Percentiles rank a stretch among this genome's conserved stretches.
Evolutionary conservation across 2,797 vertebrate genomes (phyloP).

Genomic region (Remorina albescens): DNA sequence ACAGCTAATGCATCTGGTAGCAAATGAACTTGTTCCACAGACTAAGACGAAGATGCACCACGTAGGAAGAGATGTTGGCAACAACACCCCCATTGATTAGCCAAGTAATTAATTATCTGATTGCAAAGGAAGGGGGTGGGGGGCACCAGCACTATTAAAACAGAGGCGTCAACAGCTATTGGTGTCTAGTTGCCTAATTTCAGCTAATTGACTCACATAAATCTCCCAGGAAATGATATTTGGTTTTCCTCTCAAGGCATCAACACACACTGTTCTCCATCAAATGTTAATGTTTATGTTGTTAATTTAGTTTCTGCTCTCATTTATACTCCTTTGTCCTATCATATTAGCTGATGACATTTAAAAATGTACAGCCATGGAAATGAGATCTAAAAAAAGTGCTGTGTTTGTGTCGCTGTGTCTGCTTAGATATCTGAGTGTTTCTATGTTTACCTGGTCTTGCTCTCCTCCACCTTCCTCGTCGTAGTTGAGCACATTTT

Average conservation of each 20-base stretch:
- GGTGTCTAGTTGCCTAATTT: slow-evolving; percentile 68
- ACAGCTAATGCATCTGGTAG: slow-evolving; percentile 50
- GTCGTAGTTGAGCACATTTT: slow-evolving; percentile 93
- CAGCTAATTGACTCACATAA: slow-evolving; percentile 63
- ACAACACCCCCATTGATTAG: slow-evolving; percentile 75
- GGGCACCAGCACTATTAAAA: slow-evolving; percentile 70
- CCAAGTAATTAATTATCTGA: slow-evolving; percentile 79
- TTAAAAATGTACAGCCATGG: slow-evolving; percentile 14
- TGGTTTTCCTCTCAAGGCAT: slow-evolving; percentile 44
- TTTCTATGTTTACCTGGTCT: slow-evolving; percentile 85
- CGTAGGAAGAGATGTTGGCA: slow-evolving; percentile 56
- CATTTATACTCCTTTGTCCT: background rate
- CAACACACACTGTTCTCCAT: slow-evolving; percentile 9
- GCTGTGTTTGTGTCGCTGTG: background rate
- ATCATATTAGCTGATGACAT: slow-evolving; percentile 13
- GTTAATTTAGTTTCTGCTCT: background rate
- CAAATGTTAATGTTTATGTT: slow-evolving; percentile 12
- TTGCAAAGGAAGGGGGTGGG: slow-evolving; percentile 43
- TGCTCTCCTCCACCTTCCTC: slow-evolving; percentile 93
- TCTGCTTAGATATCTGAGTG: background rate
- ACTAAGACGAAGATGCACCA: slow-evolving; percentile 48
- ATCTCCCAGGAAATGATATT: slow-evolving; percentile 58
- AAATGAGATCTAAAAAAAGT: slow-evolving; percentile 1
- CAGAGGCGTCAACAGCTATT: slow-evolving; percentile 60
- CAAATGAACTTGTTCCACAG: slow-evolving; percentile 57